A percentile compares a stretch with the other conserved stretches of the same genome.
Conservation (phyloP, 2,797 vertebrate genomes). For the Rhynchotus rufescens region DNA sequence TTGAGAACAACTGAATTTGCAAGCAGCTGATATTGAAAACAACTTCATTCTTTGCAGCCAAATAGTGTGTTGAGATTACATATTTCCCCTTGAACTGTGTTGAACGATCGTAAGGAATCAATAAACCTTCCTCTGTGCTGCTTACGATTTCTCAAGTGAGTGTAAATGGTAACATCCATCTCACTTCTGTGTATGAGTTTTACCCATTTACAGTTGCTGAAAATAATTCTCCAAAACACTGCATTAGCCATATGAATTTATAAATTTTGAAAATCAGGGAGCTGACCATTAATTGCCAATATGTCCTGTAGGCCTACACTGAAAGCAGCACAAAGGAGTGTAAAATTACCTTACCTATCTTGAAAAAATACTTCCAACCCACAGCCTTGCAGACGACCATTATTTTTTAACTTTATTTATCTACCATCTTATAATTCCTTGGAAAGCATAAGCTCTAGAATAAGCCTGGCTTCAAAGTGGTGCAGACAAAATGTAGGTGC, state of each 20-base stretch:
- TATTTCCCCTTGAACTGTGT: slow-evolving; percentile 57
- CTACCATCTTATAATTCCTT: not conserved
- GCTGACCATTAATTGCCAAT: slow-evolving; percentile 23
- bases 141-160: slow-evolving; percentile 9
- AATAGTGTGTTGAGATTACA: slow-evolving; percentile 49
- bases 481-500: not conserved
- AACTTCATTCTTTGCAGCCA: slow-evolving; percentile 50
- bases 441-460: not conserved
- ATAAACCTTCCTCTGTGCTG: slow-evolving; percentile 52
- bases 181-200: slow-evolving; percentile 21
- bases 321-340: not conserved
- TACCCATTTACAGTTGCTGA: slow-evolving; percentile 17
- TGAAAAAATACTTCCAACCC: not conserved
- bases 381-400: not conserved
- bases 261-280: not conserved
- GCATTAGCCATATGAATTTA: not conserved
- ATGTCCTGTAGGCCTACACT: not conserved
- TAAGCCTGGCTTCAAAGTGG: not conserved
- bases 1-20: slow-evolving; percentile 54
- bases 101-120: slow-evolving; percentile 69
- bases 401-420: not conserved
- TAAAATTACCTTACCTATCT: not conserved
- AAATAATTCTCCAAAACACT: slow-evolving; percentile 21
- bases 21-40: slow-evolving; percentile 53
- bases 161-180: slow-evolving; percentile 26